These are phyloP conservation scores for Drosophila teissieri DNA, from an alignment of 1,140 invertebrate genomes.

Conservation along the genomic window DNA sequence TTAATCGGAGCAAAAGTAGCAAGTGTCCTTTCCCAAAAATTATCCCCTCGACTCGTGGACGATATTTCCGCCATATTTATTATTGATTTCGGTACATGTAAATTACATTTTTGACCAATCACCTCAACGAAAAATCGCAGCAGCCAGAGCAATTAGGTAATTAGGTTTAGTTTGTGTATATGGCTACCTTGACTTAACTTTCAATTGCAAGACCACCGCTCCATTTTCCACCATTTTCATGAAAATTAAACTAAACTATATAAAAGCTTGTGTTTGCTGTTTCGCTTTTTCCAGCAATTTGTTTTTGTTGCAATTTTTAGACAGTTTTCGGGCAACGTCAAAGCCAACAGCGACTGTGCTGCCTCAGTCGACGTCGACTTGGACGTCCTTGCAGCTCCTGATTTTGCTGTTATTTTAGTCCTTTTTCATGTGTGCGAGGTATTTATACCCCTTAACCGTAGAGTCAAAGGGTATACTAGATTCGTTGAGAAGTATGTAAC, in stretches of 20 bases:
- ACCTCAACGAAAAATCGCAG: not conserved
- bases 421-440: not conserved
- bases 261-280: slow-evolving; percentile 26
- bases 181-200: slow-evolving; percentile 27
- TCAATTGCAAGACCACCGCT: slow-evolving; percentile 12
- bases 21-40: too few species aligned
- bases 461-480: too few species aligned
- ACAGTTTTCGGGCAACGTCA: slow-evolving; percentile 45
- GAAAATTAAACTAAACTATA: slow-evolving; percentile 45
- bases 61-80: too few species aligned
- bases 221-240: not conserved
- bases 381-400: slow-evolving; percentile 24
- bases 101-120: not conserved
- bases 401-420: slow-evolving; percentile 6
- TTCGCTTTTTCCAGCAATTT: not conserved
- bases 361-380: slow-evolving; percentile 11
- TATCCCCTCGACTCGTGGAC: too few species aligned
- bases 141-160: slow-evolving; percentile 15
- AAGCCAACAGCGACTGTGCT: slow-evolving; percentile 37
- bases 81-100: too few species aligned
- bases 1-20: too few species aligned
- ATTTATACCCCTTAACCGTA: too few species aligned
- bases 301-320: slow-evolving; percentile 29
- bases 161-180: slow-evolving; percentile 15
- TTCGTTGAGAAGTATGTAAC: too few species aligned